These are phyloP conservation scores for Eristalis pertinax DNA, from an alignment of 2,888 invertebrate genomes.

Conservation along the genomic window DNA sequence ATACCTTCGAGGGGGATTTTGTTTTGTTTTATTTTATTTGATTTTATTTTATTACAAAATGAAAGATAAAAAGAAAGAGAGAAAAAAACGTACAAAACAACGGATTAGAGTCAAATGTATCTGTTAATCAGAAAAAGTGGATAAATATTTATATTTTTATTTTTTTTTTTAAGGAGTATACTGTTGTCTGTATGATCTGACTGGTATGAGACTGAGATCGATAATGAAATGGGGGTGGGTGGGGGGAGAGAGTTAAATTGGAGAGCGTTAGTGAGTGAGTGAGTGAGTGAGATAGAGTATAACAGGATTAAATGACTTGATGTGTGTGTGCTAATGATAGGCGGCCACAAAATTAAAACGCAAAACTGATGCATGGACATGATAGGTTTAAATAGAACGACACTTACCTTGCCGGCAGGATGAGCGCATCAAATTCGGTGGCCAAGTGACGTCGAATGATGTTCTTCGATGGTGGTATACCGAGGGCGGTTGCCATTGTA, in stretches of 20 bases:
- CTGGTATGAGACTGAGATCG: conserved; percentile 14
- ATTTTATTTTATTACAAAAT: neutral
- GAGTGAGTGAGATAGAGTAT: conserved; percentile 27
- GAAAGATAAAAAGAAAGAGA: conserved; percentile 12
- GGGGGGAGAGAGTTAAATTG: too few species aligned
- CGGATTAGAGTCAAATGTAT: conserved; percentile 57
- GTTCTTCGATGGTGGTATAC: conserved; percentile 95
- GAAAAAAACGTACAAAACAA: conserved; percentile 7
- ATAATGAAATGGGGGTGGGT: neutral
- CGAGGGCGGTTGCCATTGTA: conserved; percentile 95
- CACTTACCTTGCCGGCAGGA: conserved; percentile 93
- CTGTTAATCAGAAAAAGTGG: conserved; percentile 8
- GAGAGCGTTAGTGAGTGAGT: conserved; percentile 22
- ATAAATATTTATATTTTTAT: neutral
- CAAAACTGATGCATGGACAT: conserved; percentile 9
- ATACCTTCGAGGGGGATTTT: conserved; percentile 83
- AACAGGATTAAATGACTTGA: conserved; percentile 65
- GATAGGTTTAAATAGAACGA: neutral
- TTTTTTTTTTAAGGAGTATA: neutral
- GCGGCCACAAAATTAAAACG: conserved; percentile 47
- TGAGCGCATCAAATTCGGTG: conserved; percentile 94
- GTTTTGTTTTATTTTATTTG: conserved; percentile 12
- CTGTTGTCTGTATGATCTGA: conserved; percentile 35
- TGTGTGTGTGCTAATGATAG: conserved; percentile 72
- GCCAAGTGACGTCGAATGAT: conserved; percentile 95